Base-by-base conservation (phyloP, 2,888 invertebrate genomes). In the Leptura quadrifasciata region DNA sequence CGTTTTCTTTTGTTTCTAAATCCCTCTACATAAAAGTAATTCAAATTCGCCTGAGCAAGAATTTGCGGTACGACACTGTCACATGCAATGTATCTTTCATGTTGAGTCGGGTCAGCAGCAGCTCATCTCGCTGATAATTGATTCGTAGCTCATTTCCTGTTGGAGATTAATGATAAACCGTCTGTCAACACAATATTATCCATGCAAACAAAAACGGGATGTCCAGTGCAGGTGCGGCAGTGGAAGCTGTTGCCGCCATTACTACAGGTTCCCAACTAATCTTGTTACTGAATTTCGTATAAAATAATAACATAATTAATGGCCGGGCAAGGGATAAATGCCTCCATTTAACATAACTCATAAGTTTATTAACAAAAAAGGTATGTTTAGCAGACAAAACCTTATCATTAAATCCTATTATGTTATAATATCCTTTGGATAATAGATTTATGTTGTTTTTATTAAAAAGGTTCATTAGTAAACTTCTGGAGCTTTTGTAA, bases 101-200 rank as follows among this genome's bases (percentile, higher is more conserved):
- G 75, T 73, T 76, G 76, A 74, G 70, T 31, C 70, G 76, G 73
- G 73, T 67, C 75, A 58, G 79, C 74, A 63, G 77, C 79, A 82
- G 80, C 80, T 80, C 83, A 82, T 78, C 77, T 79, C 76, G 67
- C 75, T 78, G 75, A 81, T 85, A 84, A 85, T 85, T 84, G 84
- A 84, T 82, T 84, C 82, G 82, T 81, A 83, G 83, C 84, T 85
- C 85, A 85, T 85, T 85, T 85, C 84, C 84, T 82, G 80, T 77
- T 76, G 72, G 82, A 85, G 86, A 86, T 87, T 87, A 87, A 87
- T 86, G 85, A 83, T 83, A 78, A 80, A 81, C 83, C 83, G 85
- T 82, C 86, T 86, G 86, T 86, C 86, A 85, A 85, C 87, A 82
- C 84, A 85, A 84, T 82, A 86, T 86, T 86, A 85, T 84, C 83